A percentile compares a stretch with the other conserved stretches of the same genome.
These are phyloP conservation scores for Scartelaos histophorus DNA, from an alignment of 2,113 vertebrate genomes.

Conservation along the genomic window DNA sequence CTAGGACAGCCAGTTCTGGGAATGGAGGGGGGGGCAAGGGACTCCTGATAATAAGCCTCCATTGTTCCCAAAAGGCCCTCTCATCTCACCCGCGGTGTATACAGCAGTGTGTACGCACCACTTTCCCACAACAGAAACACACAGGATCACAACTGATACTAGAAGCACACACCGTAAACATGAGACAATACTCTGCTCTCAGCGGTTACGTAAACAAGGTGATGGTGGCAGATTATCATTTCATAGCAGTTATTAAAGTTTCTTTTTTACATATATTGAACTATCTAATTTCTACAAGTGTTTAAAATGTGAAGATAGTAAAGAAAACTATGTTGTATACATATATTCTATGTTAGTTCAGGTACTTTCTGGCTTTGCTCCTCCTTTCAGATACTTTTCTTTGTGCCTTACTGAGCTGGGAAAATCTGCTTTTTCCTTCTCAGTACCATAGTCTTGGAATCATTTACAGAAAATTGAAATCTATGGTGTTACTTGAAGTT, in stretches of 20 bases:
- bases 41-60: constrained; percentile 63
- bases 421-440: no score
- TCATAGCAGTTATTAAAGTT: neutral
- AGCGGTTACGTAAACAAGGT: constrained; percentile 19
- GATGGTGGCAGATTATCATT: neutral
- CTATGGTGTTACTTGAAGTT: no score
- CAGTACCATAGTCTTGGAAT: no score
- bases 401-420: no score
- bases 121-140: constrained; percentile 31
- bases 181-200: constrained; percentile 16
- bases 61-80: constrained; percentile 64
- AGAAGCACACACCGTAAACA: constrained; percentile 14
- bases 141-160: constrained; percentile 25
- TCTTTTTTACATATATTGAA: no score
- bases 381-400: no score
- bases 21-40: constrained; percentile 55
- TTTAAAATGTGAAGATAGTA: no score
- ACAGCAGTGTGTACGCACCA: constrained; percentile 13
- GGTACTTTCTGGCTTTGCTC: no score
- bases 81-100: constrained; percentile 18
- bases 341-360: no score
- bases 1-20: constrained; percentile 68
- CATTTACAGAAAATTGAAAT: no score
- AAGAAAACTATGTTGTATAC: no score
- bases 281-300: no score